Base-by-base conservation (phyloP, 2,888 invertebrate species). In the Sarcophaga subvicina region DNA sequence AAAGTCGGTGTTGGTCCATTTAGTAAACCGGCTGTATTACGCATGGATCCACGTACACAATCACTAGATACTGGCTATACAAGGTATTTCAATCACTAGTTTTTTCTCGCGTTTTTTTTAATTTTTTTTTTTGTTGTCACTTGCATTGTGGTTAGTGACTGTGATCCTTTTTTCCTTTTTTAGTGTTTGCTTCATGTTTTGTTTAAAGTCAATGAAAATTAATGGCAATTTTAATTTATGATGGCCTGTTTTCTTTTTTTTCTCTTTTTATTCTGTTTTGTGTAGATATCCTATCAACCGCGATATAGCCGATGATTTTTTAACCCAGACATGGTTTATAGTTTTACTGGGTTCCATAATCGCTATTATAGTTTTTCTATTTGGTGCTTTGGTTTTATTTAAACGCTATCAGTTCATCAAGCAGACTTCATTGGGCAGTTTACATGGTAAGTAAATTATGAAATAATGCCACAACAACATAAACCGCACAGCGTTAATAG, bases 321-420 rank as follows among this genome's bases (percentile, higher is more conserved):
- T 97, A 91, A 96, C 96, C 90, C 97, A 97, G 94, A 96, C 97
- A 86, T 98, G 98, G 98, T 98, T 98, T 94, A 97, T 98, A 94
- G 96, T 97, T 89, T 95, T 97, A 90, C 95, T 98, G 90, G 97
- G 97, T 90, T 97, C 97, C 90, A 96, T 98, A 94, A 95, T 98
- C 88, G 96, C 97, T 92, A 96, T 98, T 89, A 96, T 97, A 95
- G 95, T 97, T 89, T 95, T 97, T 90, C 95, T 97, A 90, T 96
- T 98, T 93, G 96, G 96, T 91, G 96, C 97, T 88, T 96, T 97
- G 94, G 95, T 98, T 90, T 96, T 97, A 91, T 95, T 97, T 83
- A 94, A 97, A 89, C 95, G 95, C 93, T 94, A 96, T 93, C 95
- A 97, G 94, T 93, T 96, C 93, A 94, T 96, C 93, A 94, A 96